These are phyloP conservation scores for Hololepta plana DNA, from an alignment of 2,888 invertebrate genomes.

Conservation along the genomic window DNA sequence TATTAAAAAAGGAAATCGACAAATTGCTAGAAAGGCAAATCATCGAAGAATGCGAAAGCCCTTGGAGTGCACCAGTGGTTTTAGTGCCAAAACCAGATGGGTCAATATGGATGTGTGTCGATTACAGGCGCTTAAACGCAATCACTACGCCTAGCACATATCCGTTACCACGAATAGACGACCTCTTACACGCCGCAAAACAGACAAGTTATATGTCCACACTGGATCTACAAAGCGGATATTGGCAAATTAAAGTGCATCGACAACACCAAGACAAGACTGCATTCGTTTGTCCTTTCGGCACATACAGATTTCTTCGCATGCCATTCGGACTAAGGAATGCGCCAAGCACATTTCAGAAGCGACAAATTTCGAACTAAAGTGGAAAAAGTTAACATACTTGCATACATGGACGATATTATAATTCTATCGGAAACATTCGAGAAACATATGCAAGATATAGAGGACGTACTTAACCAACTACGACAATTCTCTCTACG, in stretches of 20 bases:
- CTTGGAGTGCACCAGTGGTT: slow-evolving; percentile 20
- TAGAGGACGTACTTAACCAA: slow-evolving; percentile 10
- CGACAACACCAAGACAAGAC: slow-evolving; percentile 18
- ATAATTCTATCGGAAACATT: slow-evolving; percentile 12
- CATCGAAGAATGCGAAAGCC: slow-evolving; percentile 21
- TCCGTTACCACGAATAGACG: slow-evolving; percentile 23
- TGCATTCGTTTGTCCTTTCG: slow-evolving; percentile 15
- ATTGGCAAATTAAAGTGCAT: slow-evolving; percentile 18
- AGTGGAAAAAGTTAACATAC: slow-evolving; percentile 9
- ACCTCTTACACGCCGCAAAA: slow-evolving; percentile 18
- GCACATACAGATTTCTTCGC: slow-evolving; percentile 10
- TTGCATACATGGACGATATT: slow-evolving; percentile 14
- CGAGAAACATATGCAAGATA: slow-evolving; percentile 11
- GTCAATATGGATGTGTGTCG: slow-evolving; percentile 16
- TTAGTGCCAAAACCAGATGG: slow-evolving; percentile 19
- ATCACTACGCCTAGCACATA: slow-evolving; percentile 14
- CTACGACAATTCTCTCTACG: slow-evolving; percentile 10
- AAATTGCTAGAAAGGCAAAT: slow-evolving; percentile 16
- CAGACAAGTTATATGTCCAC: slow-evolving; percentile 13
- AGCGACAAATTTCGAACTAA: slow-evolving; percentile 11
- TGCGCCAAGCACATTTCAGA: slow-evolving; percentile 13
- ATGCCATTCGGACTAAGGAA: slow-evolving; percentile 14
- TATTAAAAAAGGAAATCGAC: slow-evolving; percentile 14
- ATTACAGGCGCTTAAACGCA: slow-evolving; percentile 16
- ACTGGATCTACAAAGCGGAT: slow-evolving; percentile 20